Conservation (phyloP, 2,888 invertebrate genomes). For the Pristionchus exspectatus region DNA sequence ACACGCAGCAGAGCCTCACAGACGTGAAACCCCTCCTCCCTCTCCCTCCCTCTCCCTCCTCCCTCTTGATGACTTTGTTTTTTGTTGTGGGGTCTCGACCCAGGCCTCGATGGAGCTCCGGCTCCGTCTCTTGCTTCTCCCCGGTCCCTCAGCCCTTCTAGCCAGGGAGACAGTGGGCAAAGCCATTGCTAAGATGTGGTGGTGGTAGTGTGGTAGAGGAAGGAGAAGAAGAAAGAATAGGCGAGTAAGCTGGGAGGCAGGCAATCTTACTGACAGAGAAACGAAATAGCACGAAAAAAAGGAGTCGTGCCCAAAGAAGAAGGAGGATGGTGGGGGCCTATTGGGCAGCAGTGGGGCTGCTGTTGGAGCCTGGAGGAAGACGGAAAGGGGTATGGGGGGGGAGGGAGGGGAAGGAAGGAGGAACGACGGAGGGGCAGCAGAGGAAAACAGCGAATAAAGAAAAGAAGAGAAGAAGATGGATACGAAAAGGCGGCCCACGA, state of each 20-base stretch:
- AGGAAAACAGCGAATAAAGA: constrained; percentile 44
- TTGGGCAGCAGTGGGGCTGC: not conserved
- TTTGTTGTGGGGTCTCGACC: constrained; percentile 44
- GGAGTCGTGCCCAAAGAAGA: not conserved
- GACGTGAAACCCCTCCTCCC: constrained; percentile 22
- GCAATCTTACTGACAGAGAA: not conserved
- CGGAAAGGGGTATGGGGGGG: too few species aligned
- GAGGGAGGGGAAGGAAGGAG: not conserved
- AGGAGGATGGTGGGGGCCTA: not conserved
- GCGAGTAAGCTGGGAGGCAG: constrained; percentile 34
- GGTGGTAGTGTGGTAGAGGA: too few species aligned
- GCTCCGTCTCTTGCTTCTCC: not conserved
- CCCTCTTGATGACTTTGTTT: constrained; percentile 49
- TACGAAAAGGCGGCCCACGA: not conserved
- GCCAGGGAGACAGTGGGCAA: not conserved
- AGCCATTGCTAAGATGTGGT: not conserved
- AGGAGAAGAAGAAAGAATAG: constrained; percentile 33
- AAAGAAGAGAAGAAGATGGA: constrained; percentile 49
- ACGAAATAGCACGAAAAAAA: not conserved
- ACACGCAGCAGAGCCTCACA: constrained; percentile 31
- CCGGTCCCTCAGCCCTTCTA: not conserved
- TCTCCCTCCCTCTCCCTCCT: not conserved
- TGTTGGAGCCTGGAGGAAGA: not conserved
- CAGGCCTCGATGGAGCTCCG: not conserved
- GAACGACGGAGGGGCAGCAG: not conserved